Base-by-base conservation (phyloP, 1,140 invertebrate species). In the Panagrolaimus sp. region DNA sequence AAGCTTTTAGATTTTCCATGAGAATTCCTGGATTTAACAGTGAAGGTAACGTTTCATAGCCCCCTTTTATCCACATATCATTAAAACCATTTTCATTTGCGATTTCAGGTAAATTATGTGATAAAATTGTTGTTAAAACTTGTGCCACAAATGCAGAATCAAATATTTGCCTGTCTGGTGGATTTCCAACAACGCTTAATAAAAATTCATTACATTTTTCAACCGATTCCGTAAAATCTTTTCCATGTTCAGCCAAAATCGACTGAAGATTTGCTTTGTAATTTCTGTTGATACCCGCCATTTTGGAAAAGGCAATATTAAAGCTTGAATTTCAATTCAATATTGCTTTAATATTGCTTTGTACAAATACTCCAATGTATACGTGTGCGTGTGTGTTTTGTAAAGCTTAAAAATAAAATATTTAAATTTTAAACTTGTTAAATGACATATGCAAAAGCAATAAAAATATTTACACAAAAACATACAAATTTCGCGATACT, bases 21-120 rank as follows among this genome's bases (percentile, higher is more conserved):
- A 74, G 77, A 1, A 71, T 47, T 23, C 25, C 14, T 11, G 66
- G 66, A 42, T 71, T 66, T 71, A 72, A 71, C 46, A 71, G 70
- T 27, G 74, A 53, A 1, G 70, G 43, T 44, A n/a, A 11, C 20
- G 63, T 23, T 20, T 65, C 63, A n/a, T n/a, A 43, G 13, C 23
- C 61, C 9, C 13, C 38, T n/a, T 13, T 16, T 1, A n/a, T 1
- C 31, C 38, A 47, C 2, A 38, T 38, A 38, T 38, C 31, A 2
- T 38, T 2, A 4, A 38, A 2, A 4, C 31, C 31, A 38, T 38
- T 38, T 4, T 38, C 31, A 2, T 38, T 2, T 2, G 2, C 7
- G 7, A 38, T 2, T 38, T 57, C 51, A 20, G 51, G 51, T 11
- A 57, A 27, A 57, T 57, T 27, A 57, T 57, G 51, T 20, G 51